These are phyloP conservation scores for Crypturellus undulatus DNA, from an alignment of 2,113 vertebrate species.

Conservation along the genomic window DNA sequence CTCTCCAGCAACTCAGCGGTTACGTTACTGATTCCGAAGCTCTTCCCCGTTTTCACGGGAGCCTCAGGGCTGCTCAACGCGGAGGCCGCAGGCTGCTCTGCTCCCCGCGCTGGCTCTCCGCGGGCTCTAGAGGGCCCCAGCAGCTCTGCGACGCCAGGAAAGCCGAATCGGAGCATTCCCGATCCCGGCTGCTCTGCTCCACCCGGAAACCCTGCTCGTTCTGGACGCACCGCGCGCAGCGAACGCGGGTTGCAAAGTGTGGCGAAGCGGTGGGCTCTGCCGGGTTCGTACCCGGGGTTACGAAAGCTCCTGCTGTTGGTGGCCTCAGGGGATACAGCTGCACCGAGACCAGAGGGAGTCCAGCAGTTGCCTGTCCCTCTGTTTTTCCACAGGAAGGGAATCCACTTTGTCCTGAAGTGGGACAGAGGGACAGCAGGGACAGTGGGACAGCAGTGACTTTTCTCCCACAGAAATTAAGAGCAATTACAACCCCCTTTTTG, in stretches of 20 bases:
- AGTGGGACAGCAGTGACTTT: background rate
- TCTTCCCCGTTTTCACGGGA: background rate
- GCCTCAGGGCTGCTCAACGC: no score
- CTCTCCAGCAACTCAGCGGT: rapidly evolving
- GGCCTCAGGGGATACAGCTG: background rate
- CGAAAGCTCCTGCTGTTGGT: background rate
- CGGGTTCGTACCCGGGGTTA: background rate
- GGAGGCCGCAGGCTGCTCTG: no score
- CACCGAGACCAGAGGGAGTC: background rate
- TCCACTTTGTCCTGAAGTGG: background rate
- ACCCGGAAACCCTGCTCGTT: background rate
- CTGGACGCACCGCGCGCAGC: background rate
- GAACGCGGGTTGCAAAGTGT: background rate
- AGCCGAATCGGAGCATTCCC: background rate
- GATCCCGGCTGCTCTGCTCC: background rate
- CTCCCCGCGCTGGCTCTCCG: background rate
- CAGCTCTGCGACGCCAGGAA: background rate
- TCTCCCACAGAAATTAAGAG: background rate
- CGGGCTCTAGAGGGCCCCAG: background rate
- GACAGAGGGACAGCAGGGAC: no score
- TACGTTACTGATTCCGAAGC: rapidly evolving
- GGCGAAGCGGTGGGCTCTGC: background rate
- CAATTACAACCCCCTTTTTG: background rate
- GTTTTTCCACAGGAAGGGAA: background rate
- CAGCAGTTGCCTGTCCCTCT: background rate